Conservation (phyloP, 2,888 invertebrate genomes). For the Adelognathus sp. region DNA sequence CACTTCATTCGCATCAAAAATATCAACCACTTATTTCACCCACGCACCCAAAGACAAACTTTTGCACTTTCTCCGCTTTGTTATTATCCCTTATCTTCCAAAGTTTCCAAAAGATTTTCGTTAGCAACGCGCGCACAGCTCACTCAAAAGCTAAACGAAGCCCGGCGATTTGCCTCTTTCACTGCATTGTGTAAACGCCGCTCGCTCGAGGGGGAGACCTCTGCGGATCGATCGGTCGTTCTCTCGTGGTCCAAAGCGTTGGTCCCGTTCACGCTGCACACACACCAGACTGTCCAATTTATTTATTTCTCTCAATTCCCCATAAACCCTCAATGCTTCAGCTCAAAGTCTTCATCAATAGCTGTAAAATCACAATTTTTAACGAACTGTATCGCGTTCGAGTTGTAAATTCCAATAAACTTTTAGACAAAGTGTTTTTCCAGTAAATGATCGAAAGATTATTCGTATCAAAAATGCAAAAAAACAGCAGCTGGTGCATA, state of each 20-base stretch:
- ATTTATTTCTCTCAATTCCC: background rate
- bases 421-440: no score
- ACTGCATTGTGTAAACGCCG: constrained; percentile 16
- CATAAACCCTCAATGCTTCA: background rate
- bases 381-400: no score
- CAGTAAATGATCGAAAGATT: no score
- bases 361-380: no score
- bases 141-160: background rate
- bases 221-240: constrained; percentile 47
- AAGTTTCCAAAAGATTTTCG: no score
- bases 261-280: background rate
- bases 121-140: background rate
- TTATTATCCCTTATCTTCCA: background rate
- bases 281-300: background rate
- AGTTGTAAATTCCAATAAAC: no score
- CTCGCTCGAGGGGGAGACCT: background rate
- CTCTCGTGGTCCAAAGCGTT: constrained; percentile 11
- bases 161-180: constrained; percentile 25
- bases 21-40: constrained; percentile 17
- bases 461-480: no score
- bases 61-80: background rate
- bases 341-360: no score
- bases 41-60: background rate
- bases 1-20: constrained; percentile 76
- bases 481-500: no score